Conservation (phyloP, 2,113 vertebrate species). For the Prolemur simus region DNA sequence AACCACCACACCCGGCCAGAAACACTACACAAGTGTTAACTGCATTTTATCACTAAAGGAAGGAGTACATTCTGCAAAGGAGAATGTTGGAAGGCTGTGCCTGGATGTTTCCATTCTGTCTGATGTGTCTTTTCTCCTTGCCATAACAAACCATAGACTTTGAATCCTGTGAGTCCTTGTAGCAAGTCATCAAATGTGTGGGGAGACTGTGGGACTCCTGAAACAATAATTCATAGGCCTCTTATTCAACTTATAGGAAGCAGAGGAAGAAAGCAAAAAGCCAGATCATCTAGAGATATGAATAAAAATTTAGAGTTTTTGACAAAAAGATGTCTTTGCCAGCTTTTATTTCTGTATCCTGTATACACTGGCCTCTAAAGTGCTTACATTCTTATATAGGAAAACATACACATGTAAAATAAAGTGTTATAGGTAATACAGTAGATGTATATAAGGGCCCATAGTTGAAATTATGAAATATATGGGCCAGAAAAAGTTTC, state of each 20-base stretch:
- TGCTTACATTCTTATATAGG: neutral
- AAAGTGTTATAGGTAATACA: neutral
- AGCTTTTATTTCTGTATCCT: neutral
- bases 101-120: neutral
- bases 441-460: neutral
- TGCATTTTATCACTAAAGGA: neutral
- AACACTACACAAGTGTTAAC: neutral
- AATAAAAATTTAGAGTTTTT: neutral
- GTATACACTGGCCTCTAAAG: neutral
- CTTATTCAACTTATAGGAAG: neutral
- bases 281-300: neutral
- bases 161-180: neutral
- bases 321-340: neutral
- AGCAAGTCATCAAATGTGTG: neutral
- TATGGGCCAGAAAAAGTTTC: neutral
- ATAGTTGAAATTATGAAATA: neutral
- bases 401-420: neutral
- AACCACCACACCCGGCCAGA: neutral
- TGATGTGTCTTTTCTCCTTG: neutral
- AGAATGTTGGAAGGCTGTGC: neutral
- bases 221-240: neutral
- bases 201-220: neutral
- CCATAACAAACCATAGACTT: neutral
- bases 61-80: neutral
- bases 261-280: neutral